A percentile compares a stretch with the other conserved stretches of the same genome.
Evolutionary conservation across 2,888 invertebrate genomes (phyloP).

Genomic region (Brachypalpus laphriformis): DNA sequence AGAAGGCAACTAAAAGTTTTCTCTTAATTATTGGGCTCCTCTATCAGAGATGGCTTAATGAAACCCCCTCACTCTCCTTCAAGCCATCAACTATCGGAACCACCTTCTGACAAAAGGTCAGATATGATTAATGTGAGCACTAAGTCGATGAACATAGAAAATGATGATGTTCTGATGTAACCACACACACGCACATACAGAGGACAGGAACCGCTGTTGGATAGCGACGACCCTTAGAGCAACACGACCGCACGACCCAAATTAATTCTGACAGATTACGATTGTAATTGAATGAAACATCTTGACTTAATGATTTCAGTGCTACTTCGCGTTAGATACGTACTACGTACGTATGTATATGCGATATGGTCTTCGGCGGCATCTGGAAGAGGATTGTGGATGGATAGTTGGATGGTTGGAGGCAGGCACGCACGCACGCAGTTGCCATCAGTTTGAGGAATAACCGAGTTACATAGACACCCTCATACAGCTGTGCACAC

Average conservation of each 20-base stretch:
- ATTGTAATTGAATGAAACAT: slow-evolving; percentile 74
- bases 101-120: slow-evolving; percentile 23
- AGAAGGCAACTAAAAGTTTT: not conserved
- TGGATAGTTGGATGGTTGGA: too few species aligned
- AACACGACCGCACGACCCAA: slow-evolving; percentile 58
- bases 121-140: slow-evolving; percentile 68
- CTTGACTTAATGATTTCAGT: slow-evolving; percentile 73
- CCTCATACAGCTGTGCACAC: slow-evolving; percentile 46
- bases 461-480: slow-evolving; percentile 22
- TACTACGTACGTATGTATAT: too few species aligned
- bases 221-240: not conserved
- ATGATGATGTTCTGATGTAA: slow-evolving; percentile 59
- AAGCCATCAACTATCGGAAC: not conserved
- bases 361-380: slow-evolving; percentile 40
- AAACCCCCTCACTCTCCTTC: slow-evolving; percentile 13
- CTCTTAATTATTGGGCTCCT: slow-evolving; percentile 30
- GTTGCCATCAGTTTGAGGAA: slow-evolving; percentile 40
- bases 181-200: slow-evolving; percentile 19
- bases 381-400: not conserved
- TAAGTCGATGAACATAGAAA: slow-evolving; percentile 56
- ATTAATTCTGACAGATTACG: slow-evolving; percentile 74
- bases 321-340: slow-evolving; percentile 62
- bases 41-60: slow-evolving; percentile 16
- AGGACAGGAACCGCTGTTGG: slow-evolving; percentile 6
- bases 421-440: slow-evolving; percentile 30